Conservation (phyloP, 2,113 vertebrate genomes). For the Halcyon senegalensis region DNA sequence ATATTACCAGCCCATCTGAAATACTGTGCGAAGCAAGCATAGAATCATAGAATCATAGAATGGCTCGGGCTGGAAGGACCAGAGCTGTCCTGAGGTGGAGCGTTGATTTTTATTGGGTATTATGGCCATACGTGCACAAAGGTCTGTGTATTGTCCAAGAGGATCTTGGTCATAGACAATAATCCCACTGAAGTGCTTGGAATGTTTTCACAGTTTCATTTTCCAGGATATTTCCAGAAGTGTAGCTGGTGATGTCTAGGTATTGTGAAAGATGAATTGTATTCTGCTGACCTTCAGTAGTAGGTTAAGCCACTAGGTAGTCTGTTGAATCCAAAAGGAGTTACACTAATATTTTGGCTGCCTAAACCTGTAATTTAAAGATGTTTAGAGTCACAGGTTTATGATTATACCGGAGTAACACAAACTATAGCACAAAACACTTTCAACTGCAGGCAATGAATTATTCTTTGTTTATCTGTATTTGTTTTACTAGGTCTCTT, state of each 20-base stretch:
- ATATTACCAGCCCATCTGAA: background rate
- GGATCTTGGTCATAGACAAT: conserved; percentile 15
- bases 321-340: conserved; percentile 2
- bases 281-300: conserved; percentile 25
- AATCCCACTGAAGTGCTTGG: background rate
- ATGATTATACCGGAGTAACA: background rate
- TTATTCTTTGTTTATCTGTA: conserved; percentile 3
- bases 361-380: conserved; percentile 15
- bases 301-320: background rate
- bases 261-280: conserved; percentile 1
- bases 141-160: background rate
- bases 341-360: background rate
- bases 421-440: background rate
- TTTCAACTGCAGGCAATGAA: background rate
- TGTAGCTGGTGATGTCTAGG: background rate
- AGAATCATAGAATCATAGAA: no score
- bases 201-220: conserved; percentile 56
- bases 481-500: background rate
- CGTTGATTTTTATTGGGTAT: background rate
- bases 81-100: background rate
- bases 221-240: conserved; percentile 8
- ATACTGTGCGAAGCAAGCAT: background rate
- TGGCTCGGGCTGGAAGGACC: no score
- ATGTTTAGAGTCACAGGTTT: background rate
- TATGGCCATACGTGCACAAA: background rate